Percentiles rank a stretch among this genome's conserved stretches.
phyloP scores from a whole-genome alignment of 2,888 invertebrate species.

The Agrotis clavis region DNA sequence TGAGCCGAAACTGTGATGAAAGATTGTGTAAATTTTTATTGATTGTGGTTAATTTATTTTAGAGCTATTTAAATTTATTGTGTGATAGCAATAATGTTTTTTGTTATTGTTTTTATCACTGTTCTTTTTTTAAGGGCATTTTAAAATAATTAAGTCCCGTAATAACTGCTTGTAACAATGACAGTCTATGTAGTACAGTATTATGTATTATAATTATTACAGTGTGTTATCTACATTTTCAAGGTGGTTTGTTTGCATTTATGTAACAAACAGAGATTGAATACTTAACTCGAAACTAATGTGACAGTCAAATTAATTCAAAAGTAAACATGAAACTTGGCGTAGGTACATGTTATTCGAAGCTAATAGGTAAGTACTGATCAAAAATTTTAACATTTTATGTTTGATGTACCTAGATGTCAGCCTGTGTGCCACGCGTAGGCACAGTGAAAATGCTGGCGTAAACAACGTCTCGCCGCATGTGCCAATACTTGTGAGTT shows the following conservation, averaged over 20 bases:
- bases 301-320: slow-evolving; percentile 1
- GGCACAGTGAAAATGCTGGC: slow-evolving; percentile 67
- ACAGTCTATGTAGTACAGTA: slow-evolving; percentile 1
- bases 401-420: slow-evolving; percentile 38
- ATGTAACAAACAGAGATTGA: slow-evolving; percentile 46
- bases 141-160: not conserved
- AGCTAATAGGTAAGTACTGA: slow-evolving; percentile 6
- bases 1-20: slow-evolving; percentile 39
- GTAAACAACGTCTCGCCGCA: slow-evolving; percentile 79
- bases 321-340: slow-evolving; percentile 7
- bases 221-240: slow-evolving; percentile 35
- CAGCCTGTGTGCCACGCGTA: slow-evolving; percentile 62
- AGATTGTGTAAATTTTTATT: slow-evolving; percentile 33
- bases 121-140: not conserved
- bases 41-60: slow-evolving; percentile 11
- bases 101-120: not conserved
- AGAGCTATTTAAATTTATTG: not conserved
- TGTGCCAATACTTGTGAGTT: slow-evolving; percentile 71
- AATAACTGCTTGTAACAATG: not conserved
- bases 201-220: slow-evolving; percentile 1
- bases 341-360: not conserved
- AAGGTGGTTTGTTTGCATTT: slow-evolving; percentile 50
- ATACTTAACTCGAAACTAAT: slow-evolving; percentile 32
- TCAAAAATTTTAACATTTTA: slow-evolving; percentile 4
- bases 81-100: not conserved